These are phyloP conservation scores for Mormyrus proboscirostris DNA, from an alignment of 2,797 vertebrate genomes.

Conservation along the genomic window DNA sequence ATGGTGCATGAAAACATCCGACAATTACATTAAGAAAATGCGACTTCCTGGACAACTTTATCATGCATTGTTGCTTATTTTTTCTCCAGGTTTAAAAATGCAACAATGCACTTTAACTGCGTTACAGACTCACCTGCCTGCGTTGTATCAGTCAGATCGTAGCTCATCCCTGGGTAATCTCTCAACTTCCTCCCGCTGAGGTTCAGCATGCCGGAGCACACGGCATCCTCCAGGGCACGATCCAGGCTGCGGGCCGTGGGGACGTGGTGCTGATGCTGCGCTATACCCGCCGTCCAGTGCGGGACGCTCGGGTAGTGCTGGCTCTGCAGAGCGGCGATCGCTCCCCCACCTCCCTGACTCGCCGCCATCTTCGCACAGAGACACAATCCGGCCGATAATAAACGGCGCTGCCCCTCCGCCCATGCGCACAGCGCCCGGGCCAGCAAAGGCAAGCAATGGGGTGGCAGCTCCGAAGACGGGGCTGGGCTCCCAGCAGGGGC, in stretches of 20 bases:
- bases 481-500: constrained; percentile 32
- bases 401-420: constrained; percentile 57
- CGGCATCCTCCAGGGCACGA: constrained; percentile 87
- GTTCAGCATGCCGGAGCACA: constrained; percentile 81
- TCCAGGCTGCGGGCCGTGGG: constrained; percentile 84
- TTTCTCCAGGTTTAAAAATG: not conserved
- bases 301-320: constrained; percentile 69
- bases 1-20: not conserved
- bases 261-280: constrained; percentile 68
- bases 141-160: constrained; percentile 88
- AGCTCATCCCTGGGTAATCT: constrained; percentile 81
- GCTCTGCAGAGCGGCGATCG: constrained; percentile 59
- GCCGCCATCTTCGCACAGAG: constrained; percentile 82
- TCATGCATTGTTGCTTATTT: not conserved
- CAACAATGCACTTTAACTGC: not conserved
- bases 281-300: constrained; percentile 69
- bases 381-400: constrained; percentile 62
- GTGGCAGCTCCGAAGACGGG: constrained; percentile 38
- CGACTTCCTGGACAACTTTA: not conserved
- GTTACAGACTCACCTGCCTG: constrained; percentile 75
- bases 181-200: constrained; percentile 89
- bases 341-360: constrained; percentile 78
- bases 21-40: not conserved
- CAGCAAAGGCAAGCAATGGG: constrained; percentile 37
- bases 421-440: constrained; percentile 45